Conservation (phyloP, 2,888 invertebrate genomes). For the Drosophila birchii region DNA sequence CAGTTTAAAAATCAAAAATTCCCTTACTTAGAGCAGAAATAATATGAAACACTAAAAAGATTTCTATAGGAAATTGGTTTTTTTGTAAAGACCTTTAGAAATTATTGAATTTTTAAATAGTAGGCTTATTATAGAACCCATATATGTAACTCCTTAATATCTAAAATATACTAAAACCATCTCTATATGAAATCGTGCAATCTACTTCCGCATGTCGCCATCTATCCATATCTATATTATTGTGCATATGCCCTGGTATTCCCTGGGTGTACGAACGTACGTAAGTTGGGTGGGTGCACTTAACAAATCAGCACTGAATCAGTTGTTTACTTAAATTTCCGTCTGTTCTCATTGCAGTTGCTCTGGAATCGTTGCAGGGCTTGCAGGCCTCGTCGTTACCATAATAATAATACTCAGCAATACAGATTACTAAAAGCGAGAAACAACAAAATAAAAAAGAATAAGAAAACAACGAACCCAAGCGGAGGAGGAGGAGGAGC, state of each 20-base stretch:
- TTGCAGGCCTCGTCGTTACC: slow-evolving; percentile 22
- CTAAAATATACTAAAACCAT: not conserved
- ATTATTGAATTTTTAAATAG: not conserved
- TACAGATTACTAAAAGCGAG: not conserved
- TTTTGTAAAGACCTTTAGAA: not conserved
- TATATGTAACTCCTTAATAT: not conserved
- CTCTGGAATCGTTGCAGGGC: slow-evolving; percentile 27
- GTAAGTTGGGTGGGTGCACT: slow-evolving; percentile 19
- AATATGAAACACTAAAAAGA: not conserved
- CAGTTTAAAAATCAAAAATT: not conserved
- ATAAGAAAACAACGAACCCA: slow-evolving; percentile 20
- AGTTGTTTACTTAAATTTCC: slow-evolving; percentile 43
- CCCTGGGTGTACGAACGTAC: not conserved
- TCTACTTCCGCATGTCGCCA: not conserved
- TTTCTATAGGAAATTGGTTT: not conserved
- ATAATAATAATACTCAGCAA: slow-evolving; percentile 10
- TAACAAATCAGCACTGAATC: slow-evolving; percentile 45
- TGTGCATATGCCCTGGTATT: not conserved
- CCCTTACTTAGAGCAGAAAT: too few relatives aligned
- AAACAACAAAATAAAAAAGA: not conserved
- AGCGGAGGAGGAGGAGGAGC: not conserved
- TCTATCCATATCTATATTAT: not conserved
- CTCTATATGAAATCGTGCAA: not conserved
- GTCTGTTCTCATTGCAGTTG: slow-evolving; percentile 55
- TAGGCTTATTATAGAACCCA: not conserved